These are phyloP conservation scores for Vanacampus margaritifer DNA, from an alignment of 2,113 vertebrate species.

Conservation along the genomic window DNA sequence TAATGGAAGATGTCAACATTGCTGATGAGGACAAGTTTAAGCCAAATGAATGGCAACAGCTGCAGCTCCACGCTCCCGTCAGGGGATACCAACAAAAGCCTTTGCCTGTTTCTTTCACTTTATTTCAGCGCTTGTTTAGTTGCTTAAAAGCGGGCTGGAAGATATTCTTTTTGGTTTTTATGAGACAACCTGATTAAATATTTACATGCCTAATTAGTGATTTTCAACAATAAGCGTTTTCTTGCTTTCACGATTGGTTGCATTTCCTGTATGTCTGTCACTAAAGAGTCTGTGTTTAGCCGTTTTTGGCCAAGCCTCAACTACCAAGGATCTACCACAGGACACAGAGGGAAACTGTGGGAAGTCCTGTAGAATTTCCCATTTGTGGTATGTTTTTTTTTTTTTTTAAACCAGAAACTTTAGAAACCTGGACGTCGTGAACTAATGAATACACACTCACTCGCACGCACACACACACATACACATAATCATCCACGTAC, in stretches of 20 bases:
- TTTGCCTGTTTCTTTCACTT: neutral
- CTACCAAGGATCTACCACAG: conserved; percentile 41
- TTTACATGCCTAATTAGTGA: neutral
- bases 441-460: too few relatives aligned
- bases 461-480: too few relatives aligned
- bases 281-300: conserved; percentile 41
- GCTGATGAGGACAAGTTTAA: neutral
- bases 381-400: conserved; percentile 37
- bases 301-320: conserved; percentile 41
- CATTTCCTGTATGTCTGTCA: neutral
- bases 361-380: conserved; percentile 55
- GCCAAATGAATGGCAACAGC: neutral
- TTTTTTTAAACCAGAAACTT: conserved; percentile 16
- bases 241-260: neutral
- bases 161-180: neutral
- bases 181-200: neutral
- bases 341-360: conserved; percentile 26
- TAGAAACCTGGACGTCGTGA: conserved; percentile 14
- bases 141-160: neutral
- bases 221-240: neutral
- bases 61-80: neutral
- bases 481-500: too few relatives aligned
- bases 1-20: neutral
- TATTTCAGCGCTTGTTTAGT: neutral
- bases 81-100: neutral